phyloP scores from a whole-genome alignment of 1,140 invertebrate species.

The Dermatophagoides farinae region DNA sequence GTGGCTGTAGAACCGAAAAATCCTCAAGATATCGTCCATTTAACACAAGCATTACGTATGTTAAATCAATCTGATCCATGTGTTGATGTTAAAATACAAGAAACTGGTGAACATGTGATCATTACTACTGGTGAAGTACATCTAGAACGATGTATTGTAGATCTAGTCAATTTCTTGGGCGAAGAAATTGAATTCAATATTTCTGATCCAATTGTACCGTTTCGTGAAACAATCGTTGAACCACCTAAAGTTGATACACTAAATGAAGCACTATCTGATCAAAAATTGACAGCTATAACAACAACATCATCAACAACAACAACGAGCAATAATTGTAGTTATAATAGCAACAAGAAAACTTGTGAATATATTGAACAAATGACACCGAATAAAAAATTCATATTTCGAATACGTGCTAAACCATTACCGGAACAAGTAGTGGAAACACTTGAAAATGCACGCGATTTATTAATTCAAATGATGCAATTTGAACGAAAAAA shows the following conservation, averaged over 20 bases:
- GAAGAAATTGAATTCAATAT: conserved; percentile 59
- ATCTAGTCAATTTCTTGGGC: conserved; percentile 37
- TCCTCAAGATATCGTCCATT: conserved; percentile 50
- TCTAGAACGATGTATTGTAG: conserved; percentile 75
- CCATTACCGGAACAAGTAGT: conserved; percentile 54
- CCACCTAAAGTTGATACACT: conserved; percentile 67
- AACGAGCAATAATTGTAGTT: too few species aligned
- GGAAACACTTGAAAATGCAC: conserved; percentile 41
- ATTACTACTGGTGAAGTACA: conserved; percentile 93
- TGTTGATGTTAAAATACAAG: conserved; percentile 68
- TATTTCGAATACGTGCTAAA: conserved; percentile 50
- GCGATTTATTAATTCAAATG: conserved; percentile 35
- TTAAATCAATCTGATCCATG: conserved; percentile 81
- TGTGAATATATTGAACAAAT: conserved; percentile 30
- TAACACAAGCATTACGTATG: conserved; percentile 56
- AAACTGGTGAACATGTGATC: conserved; percentile 88
- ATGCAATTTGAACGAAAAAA: conserved; percentile 24
- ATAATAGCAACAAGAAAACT: background rate
- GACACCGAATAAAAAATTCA: conserved; percentile 48
- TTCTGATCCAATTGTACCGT: conserved; percentile 86
- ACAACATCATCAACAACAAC: conserved; percentile 9
- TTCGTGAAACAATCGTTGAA: conserved; percentile 73
- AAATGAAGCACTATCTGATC: conserved; percentile 47
- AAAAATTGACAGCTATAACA: conserved; percentile 29
- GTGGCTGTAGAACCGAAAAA: conserved; percentile 82